Conservation (phyloP, 2,113 vertebrate genomes). For the Brachirus orientalis region DNA sequence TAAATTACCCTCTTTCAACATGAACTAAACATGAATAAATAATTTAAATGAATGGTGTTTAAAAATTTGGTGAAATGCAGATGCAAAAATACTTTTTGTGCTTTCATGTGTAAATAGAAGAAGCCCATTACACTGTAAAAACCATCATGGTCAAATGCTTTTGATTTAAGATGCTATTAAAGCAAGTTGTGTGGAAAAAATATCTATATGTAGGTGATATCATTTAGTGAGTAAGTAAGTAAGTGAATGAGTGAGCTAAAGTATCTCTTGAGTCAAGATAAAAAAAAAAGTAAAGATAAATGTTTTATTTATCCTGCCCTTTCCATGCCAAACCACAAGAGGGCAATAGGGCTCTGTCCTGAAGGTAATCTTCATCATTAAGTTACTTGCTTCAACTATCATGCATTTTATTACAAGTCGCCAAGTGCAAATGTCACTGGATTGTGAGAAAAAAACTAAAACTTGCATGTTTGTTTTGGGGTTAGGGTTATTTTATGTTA, state of each 20-base stretch:
- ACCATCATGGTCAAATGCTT: neutral
- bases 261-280: too few species aligned
- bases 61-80: conserved; percentile 2
- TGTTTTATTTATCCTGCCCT: neutral
- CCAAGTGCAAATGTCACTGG: too few species aligned
- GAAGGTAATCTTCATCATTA: conserved; percentile 1
- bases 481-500: too few species aligned
- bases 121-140: conserved; percentile 8
- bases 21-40: conserved; percentile 9
- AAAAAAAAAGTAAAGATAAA: neutral
- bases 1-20: conserved; percentile 8
- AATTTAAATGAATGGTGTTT: neutral
- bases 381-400: too few species aligned
- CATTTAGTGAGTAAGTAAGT: neutral
- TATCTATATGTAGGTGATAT: neutral
- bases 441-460: neutral
- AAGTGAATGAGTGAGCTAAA: neutral
- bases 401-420: too few species aligned
- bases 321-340: conserved; percentile 66
- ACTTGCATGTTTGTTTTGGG: neutral
- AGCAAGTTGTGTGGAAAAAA: conserved; percentile 32
- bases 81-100: neutral
- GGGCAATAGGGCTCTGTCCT: conserved; percentile 67
- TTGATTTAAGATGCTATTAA: conserved; percentile 49
- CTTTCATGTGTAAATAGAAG: conserved; percentile 9